Evolutionary conservation across 2,888 invertebrate genomes (phyloP).

Genomic region (Conops quadrifasciatus): DNA sequence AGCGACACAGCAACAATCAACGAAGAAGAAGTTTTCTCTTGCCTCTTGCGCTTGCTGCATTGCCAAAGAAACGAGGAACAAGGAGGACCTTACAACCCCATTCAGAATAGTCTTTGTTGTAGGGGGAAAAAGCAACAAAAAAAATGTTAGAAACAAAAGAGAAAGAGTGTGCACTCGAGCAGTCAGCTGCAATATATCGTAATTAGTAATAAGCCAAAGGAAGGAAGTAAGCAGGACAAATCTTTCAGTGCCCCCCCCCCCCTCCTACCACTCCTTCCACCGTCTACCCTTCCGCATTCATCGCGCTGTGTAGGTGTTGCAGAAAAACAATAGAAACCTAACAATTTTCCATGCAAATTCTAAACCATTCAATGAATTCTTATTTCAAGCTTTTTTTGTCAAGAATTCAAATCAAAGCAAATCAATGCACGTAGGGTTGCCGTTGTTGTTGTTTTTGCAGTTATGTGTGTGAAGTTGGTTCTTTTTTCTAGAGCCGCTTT

Average conservation of each 20-base stretch:
- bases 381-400: neutral
- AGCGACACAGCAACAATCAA: constrained; percentile 31
- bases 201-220: constrained; percentile 15
- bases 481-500: constrained; percentile 1
- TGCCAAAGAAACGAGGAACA: neutral
- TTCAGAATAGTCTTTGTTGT: neutral
- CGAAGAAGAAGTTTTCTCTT: neutral
- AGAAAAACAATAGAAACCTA: neutral
- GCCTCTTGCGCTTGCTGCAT: constrained; percentile 8
- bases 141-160: neutral
- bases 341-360: constrained; percentile 25
- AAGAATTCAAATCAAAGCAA: constrained; percentile 57
- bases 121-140: neutral
- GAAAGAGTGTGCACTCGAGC: neutral
- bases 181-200: constrained; percentile 31
- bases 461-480: constrained; percentile 2
- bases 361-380: constrained; percentile 1
- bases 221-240: neutral
- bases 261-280: neutral
- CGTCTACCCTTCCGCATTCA: neutral
- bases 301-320: neutral
- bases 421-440: constrained; percentile 50
- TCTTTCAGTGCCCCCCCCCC: neutral
- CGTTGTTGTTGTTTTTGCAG: constrained; percentile 1
- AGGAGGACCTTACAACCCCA: constrained; percentile 9